Conservation (phyloP, 2,113 vertebrate genomes). For the Corydoras sp. region DNA sequence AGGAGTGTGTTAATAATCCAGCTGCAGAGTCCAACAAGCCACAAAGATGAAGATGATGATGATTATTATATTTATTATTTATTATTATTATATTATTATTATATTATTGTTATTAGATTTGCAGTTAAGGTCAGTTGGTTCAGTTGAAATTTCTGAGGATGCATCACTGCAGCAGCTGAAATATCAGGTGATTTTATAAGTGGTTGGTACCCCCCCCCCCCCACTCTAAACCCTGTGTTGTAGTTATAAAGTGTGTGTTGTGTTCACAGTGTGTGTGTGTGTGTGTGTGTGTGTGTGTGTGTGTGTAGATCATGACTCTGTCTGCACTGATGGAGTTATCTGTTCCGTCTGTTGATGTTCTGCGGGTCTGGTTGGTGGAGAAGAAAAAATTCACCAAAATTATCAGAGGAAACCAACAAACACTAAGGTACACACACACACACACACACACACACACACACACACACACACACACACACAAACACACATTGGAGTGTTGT, state of each 20-base stretch:
- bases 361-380: slow-evolving; percentile 85
- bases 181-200: slow-evolving; percentile 71
- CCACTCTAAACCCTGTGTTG: background rate
- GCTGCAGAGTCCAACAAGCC: slow-evolving; percentile 36
- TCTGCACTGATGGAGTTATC: slow-evolving; percentile 58
- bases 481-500: too few species aligned
- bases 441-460: background rate
- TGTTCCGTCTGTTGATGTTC: slow-evolving; percentile 65
- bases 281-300: slow-evolving; percentile 6
- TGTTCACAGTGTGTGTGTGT: slow-evolving; percentile 13
- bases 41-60: background rate
- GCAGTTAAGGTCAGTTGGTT: slow-evolving; percentile 58
- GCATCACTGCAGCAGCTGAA: slow-evolving; percentile 80
- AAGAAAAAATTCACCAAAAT: slow-evolving; percentile 62
- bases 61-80: background rate
- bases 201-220: too few species aligned
- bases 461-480: background rate
- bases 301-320: slow-evolving; percentile 70
- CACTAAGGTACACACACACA: slow-evolving; percentile 55
- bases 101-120: background rate
- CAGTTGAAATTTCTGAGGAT: slow-evolving; percentile 78
- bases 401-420: slow-evolving; percentile 64
- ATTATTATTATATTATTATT: background rate
- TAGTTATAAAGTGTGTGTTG: background rate
- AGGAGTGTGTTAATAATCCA: slow-evolving; percentile 33